Evolutionary conservation across 2,888 invertebrate genomes (phyloP).

Genomic region (Steromphala cineraria): DNA sequence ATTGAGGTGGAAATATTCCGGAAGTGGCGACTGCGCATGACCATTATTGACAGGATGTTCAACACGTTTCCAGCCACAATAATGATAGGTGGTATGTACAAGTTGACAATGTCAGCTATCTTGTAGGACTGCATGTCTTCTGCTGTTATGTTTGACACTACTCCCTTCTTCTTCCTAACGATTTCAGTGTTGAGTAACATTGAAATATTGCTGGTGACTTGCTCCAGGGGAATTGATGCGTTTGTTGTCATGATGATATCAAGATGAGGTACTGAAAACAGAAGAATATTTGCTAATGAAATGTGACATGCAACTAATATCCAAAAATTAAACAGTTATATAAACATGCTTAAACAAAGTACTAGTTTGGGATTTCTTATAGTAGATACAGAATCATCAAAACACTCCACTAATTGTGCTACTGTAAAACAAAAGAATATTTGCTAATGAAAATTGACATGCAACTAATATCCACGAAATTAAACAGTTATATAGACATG

Average conservation of each 20-base stretch:
- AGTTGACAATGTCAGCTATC: constrained; percentile 39
- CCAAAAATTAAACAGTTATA: no score
- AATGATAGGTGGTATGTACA: constrained; percentile 50
- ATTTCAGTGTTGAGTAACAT: background rate
- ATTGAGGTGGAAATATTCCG: constrained; percentile 53
- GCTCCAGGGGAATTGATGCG: background rate
- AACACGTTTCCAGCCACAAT: constrained; percentile 51
- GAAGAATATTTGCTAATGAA: no score
- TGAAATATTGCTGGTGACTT: background rate
- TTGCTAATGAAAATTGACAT: no score
- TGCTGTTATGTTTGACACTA: background rate
- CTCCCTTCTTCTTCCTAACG: background rate
- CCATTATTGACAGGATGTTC: constrained; percentile 48
- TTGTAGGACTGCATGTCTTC: background rate
- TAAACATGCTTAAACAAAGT: no score
- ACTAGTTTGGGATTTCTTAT: no score
- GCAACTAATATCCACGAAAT: no score
- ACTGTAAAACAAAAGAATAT: no score
- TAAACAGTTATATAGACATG: no score
- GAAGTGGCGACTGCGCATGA: constrained; percentile 59
- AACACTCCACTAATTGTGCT: no score
- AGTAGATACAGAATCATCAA: no score
- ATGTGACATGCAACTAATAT: no score
- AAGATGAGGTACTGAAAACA: no score
- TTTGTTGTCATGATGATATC: background rate